Evolutionary conservation across 2,797 vertebrate species (phyloP), one percentile per base, ranked within the genome.

Genomic region (Choloepus didactylus): DNA sequence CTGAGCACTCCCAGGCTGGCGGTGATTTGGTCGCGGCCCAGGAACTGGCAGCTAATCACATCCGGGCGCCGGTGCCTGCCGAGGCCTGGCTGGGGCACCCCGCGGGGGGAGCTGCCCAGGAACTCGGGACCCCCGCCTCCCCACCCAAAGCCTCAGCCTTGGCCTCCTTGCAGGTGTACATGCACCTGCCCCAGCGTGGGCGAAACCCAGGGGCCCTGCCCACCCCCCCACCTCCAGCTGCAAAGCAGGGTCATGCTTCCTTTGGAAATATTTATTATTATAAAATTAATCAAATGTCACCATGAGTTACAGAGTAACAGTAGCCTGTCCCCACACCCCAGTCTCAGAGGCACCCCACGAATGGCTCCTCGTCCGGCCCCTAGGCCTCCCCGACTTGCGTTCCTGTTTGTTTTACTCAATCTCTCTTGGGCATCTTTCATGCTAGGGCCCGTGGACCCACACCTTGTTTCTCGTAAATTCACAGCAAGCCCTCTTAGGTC

Each of bases 1-100:
- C 89, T 95, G 89, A 90, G 96, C 96, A 96, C 91, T 95, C 93
- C 93, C 87, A 88, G 89, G 91, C 91, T 95, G 87, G 56, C 29
- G 7, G 91, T 38, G 77, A 67, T 86, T 91, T n/a, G 75, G 89
- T 25, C 6, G 73, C 83, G 60, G 51, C 56, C 56, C 81, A 35
- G 83, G 60, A 87, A 93, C 89, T 79, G 95, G 70, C n/a, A 19
- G 27, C 79, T 75, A 73, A 83, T 60, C 67, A 35, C 8, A 9
- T 59, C 49, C 9, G 44, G 29, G 75, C 70, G 5, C 54, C 4
- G 19, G 2, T 19, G 15, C 56, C 56, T 18, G 6, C 54, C 54
- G 16, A 18, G 54, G 54, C 54, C 54, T 5, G 54, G 54, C 54
- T 14, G 11, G 54, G 54, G 54, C 54, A 54, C 54, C 15, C 5